Percentiles rank a stretch among this genome's conserved stretches.
phyloP scores from a whole-genome alignment of 2,888 invertebrate genomes.

The Clitarchus hookeri region DNA sequence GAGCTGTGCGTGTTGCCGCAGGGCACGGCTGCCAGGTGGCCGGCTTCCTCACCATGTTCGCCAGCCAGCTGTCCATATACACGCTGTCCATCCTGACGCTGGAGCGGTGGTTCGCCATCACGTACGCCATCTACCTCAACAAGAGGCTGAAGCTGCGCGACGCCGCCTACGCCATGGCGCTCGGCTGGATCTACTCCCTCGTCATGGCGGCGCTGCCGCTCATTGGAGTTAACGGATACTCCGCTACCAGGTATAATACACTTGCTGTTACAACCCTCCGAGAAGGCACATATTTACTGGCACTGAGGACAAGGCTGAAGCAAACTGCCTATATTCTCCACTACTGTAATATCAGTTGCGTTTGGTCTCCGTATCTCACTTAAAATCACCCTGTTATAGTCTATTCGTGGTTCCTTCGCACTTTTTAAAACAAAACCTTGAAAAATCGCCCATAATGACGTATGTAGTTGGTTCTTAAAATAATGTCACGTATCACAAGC shows the following conservation, averaged over 20 bases:
- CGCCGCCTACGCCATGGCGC: slow-evolving; percentile 75
- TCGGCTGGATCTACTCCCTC: slow-evolving; percentile 79
- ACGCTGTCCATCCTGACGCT: slow-evolving; percentile 85
- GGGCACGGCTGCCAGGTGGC: slow-evolving; percentile 83
- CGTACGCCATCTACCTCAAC: slow-evolving; percentile 81
- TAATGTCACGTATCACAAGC: no score
- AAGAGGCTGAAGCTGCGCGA: slow-evolving; percentile 73
- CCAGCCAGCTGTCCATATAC: slow-evolving; percentile 84
- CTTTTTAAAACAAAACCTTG: no score
- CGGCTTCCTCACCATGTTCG: slow-evolving; percentile 86
- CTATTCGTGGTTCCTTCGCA: no score
- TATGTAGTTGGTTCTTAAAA: no score
- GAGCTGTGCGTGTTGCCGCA: slow-evolving; percentile 43
- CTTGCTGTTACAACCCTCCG: no score
- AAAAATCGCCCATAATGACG: no score
- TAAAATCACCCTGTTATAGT: no score
- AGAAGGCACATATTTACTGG: no score
- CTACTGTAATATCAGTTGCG: no score
- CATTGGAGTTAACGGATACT: slow-evolving; percentile 83
- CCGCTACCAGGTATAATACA: slow-evolving; percentile 70
- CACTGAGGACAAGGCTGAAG: no score
- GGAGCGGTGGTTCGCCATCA: slow-evolving; percentile 84
- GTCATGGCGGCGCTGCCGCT: slow-evolving; percentile 79
- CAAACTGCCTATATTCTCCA: no score
- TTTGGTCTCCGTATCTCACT: no score